Conservation (phyloP, 2,797 vertebrate genomes). For the Cichlasoma orientale region DNA sequence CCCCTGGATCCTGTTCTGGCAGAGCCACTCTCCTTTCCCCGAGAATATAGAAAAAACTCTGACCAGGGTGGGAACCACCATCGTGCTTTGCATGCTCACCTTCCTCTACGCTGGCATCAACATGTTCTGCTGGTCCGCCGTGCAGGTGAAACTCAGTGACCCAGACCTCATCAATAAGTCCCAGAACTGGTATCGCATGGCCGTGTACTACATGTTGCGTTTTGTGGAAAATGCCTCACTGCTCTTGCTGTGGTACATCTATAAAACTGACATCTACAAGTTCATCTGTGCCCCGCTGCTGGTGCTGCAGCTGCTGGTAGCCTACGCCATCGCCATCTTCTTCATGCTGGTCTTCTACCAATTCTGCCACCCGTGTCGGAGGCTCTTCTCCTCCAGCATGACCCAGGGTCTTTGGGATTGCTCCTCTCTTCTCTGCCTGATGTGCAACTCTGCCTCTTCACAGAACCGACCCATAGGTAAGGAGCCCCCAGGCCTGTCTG, state of each 20-base stretch:
- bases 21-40: slow-evolving; percentile 91
- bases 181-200: slow-evolving; percentile 91
- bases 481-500: slow-evolving; percentile 22
- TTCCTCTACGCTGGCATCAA: slow-evolving; percentile 97
- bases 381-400: slow-evolving; percentile 90
- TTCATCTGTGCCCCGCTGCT: slow-evolving; percentile 88
- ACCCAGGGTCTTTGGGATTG: slow-evolving; percentile 85
- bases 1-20: slow-evolving; percentile 95
- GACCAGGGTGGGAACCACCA: slow-evolving; percentile 90
- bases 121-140: slow-evolving; percentile 99
- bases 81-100: slow-evolving; percentile 92
- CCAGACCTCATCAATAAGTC: slow-evolving; percentile 95
- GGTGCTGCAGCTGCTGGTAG: slow-evolving; percentile 88
- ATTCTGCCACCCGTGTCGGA: slow-evolving; percentile 95
- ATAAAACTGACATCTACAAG: slow-evolving; percentile 90
- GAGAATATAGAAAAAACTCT: slow-evolving; percentile 96
- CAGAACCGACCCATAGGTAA: slow-evolving; percentile 63
- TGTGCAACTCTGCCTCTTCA: slow-evolving; percentile 53
- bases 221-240: slow-evolving; percentile 92
- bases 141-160: slow-evolving; percentile 91
- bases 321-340: slow-evolving; percentile 87
- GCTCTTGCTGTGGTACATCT: slow-evolving; percentile 91
- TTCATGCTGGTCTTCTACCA: slow-evolving; percentile 98
- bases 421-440: slow-evolving; percentile 82
- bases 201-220: slow-evolving; percentile 91